These are phyloP conservation scores for Agrochola macilenta DNA, from an alignment of 2,888 invertebrate species.

Conservation along the genomic window DNA sequence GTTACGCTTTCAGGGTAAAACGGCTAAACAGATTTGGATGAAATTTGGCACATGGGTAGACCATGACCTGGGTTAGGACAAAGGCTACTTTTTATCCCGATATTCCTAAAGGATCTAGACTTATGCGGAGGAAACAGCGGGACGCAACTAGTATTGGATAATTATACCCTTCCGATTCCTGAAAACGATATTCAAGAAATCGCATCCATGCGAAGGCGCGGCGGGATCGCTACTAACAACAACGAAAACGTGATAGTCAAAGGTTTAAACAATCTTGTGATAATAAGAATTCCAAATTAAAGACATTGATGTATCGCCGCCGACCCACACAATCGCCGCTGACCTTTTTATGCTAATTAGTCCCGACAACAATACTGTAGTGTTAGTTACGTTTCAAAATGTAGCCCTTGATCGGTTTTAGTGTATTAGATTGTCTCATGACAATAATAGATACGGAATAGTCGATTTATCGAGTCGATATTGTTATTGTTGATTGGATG, in stretches of 20 bases:
- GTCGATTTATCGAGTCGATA: not conserved
- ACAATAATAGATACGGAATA: no score
- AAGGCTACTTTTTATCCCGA: no score
- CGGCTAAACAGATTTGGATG: no score
- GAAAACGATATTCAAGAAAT: slow-evolving; percentile 1
- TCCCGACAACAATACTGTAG: slow-evolving; percentile 2
- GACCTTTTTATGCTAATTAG: slow-evolving; percentile 53
- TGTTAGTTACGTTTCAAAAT: slow-evolving; percentile 25
- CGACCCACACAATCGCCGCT: slow-evolving; percentile 28
- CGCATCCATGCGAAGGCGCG: not conserved
- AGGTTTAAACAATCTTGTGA: not conserved
- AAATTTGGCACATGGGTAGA: no score
- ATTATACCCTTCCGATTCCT: not conserved
- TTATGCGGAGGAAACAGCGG: no score
- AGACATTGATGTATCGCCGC: slow-evolving; percentile 10
- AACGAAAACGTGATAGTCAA: slow-evolving; percentile 8
- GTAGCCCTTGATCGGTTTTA: not conserved
- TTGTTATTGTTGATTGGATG: not conserved
- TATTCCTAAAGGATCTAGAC: no score
- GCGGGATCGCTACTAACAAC: not conserved
- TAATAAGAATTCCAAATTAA: slow-evolving; percentile 6
- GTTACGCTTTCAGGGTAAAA: no score
- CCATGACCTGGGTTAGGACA: no score
- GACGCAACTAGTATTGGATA: not conserved
- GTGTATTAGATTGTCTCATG: not conserved